Percentiles rank a stretch among this genome's conserved stretches.
phyloP scores from a whole-genome alignment of 2,797 vertebrate genomes.

The Typhlichthys eigenmanni region DNA sequence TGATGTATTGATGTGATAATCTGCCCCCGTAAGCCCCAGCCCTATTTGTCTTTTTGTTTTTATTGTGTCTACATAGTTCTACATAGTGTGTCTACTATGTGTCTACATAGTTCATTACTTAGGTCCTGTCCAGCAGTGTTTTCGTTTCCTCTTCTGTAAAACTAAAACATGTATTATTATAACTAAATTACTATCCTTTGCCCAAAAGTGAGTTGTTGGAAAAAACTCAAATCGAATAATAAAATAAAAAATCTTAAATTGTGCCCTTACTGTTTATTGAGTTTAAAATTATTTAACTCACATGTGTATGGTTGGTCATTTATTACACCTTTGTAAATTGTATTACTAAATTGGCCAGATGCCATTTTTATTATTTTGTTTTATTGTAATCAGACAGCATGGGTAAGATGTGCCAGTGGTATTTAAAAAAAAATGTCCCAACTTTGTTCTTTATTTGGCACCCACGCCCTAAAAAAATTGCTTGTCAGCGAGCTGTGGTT shows the following conservation, averaged over 20 bases:
- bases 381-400: too few relatives aligned
- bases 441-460: too few relatives aligned
- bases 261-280: constrained; percentile 3
- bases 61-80: constrained; percentile 78
- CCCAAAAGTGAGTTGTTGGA: constrained; percentile 79
- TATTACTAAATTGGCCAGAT: too few relatives aligned
- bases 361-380: too few relatives aligned
- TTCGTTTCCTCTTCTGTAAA: constrained; percentile 71
- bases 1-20: constrained; percentile 77
- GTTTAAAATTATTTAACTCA: constrained; percentile 2
- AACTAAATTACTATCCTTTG: constrained; percentile 80
- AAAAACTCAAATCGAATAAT: constrained; percentile 76
- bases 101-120: constrained; percentile 79
- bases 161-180: constrained; percentile 83
- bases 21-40: constrained; percentile 29
- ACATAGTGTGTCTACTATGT: constrained; percentile 64
- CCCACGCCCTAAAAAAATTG: too few relatives aligned
- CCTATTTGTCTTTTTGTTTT: constrained; percentile 26
- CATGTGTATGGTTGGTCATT: too few relatives aligned
- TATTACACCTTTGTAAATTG: too few relatives aligned
- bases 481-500: too few relatives aligned
- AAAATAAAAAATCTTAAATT: constrained; percentile 39
- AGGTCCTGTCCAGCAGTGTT: constrained; percentile 75
- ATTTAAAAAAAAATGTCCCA: background rate
- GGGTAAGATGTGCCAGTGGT: background rate